Conservation (phyloP, 2,888 invertebrate genomes). For the Zygaena filipendulae region DNA sequence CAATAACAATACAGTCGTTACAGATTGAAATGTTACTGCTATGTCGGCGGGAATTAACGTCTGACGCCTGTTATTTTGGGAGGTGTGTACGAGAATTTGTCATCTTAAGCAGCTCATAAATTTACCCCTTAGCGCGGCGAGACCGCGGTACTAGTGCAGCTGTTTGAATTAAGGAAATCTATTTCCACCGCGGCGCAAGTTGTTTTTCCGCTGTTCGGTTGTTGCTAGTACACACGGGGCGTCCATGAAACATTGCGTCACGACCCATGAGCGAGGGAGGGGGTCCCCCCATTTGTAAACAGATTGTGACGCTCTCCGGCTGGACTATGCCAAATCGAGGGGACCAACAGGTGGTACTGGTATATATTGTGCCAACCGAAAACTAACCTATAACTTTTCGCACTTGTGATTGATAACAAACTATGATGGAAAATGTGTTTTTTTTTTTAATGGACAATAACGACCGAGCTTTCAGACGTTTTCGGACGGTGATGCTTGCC, state of each 20-base stretch:
- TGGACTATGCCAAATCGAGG: slow-evolving; percentile 44
- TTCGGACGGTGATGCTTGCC: slow-evolving; percentile 14
- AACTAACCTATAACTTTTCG: too few relatives aligned
- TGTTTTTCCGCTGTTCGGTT: slow-evolving; percentile 48
- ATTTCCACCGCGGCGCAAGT: slow-evolving; percentile 46
- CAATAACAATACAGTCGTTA: slow-evolving; percentile 21
- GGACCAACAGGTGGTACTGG: slow-evolving; percentile 56
- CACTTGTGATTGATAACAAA: too few relatives aligned
- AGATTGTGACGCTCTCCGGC: slow-evolving; percentile 55
- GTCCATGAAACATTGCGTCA: slow-evolving; percentile 61
- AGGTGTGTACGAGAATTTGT: too few relatives aligned
- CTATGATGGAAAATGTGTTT: too few relatives aligned
- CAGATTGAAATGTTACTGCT: slow-evolving; percentile 32
- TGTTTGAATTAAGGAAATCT: slow-evolving; percentile 54
- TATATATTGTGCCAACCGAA: too few relatives aligned
- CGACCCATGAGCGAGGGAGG: slow-evolving; percentile 35
- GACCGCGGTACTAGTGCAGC: slow-evolving; percentile 33
- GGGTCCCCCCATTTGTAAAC: slow-evolving; percentile 57
- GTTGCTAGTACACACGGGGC: slow-evolving; percentile 27
- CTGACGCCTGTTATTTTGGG: neutral
- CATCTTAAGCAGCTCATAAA: slow-evolving; percentile 17
- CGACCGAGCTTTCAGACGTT: too few relatives aligned
- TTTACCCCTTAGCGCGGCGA: slow-evolving; percentile 16
- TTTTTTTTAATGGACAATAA: too few relatives aligned
- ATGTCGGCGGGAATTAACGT: neutral